phyloP scores from a whole-genome alignment of 2,888 invertebrate genomes.

The Ommatoiulus sabulosus region DNA sequence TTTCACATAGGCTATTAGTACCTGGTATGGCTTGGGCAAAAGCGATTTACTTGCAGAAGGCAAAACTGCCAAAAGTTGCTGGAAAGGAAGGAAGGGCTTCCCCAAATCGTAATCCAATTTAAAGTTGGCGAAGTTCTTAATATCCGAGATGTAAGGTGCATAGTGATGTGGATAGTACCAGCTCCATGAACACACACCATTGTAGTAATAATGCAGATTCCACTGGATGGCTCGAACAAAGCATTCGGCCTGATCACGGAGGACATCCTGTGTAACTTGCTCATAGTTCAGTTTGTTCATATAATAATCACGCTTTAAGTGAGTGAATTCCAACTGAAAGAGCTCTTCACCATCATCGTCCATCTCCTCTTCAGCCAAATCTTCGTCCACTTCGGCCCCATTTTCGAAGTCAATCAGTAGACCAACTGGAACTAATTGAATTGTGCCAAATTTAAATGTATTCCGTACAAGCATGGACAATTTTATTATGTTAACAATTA shows the following conservation, averaged over 20 bases:
- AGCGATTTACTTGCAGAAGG: conserved; percentile 86
- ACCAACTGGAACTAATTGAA: conserved; percentile 10
- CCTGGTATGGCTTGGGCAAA: conserved; percentile 81
- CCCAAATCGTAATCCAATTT: conserved; percentile 86
- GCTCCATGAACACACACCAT: conserved; percentile 96
- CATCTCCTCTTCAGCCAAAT: conserved; percentile 60
- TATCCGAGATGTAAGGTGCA: conserved; percentile 95
- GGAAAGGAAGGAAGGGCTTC: conserved; percentile 91
- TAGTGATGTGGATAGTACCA: conserved; percentile 99
- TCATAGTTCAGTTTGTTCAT: conserved; percentile 86
- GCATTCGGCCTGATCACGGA: conserved; percentile 84
- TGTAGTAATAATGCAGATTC: conserved; percentile 96
- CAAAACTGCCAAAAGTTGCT: conserved; percentile 88
- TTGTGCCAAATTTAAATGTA: neutral
- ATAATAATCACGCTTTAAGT: conserved; percentile 92
- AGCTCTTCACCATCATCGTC: conserved; percentile 70
- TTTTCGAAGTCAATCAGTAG: conserved; percentile 31
- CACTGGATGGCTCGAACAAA: conserved; percentile 96
- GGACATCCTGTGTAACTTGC: conserved; percentile 80
- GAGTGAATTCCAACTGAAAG: conserved; percentile 77
- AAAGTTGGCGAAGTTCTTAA: conserved; percentile 80
- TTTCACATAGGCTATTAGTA: conserved; percentile 61
- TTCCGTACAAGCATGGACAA: neutral
- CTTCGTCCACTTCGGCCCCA: conserved; percentile 32
- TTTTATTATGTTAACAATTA: neutral